A percentile compares a stretch with the other conserved stretches of the same genome.
These are phyloP conservation scores for Himalopsyche japonica DNA, from an alignment of 2,888 invertebrate genomes.

Conservation along the genomic window DNA sequence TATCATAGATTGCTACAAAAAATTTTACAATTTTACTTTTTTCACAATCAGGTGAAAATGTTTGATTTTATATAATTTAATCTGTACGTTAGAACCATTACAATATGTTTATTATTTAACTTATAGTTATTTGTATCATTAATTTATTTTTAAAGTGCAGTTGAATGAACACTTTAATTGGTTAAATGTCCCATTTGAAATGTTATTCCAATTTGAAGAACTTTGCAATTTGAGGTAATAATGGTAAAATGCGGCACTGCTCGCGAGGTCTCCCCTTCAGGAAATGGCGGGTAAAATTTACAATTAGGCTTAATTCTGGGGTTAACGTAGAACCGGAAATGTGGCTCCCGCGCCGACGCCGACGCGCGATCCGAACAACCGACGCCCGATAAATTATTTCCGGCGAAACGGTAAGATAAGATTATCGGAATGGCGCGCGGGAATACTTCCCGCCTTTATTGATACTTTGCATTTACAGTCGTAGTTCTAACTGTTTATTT, in stretches of 20 bases:
- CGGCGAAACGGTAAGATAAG: slow-evolving; percentile 29
- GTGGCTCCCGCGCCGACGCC: slow-evolving; percentile 28
- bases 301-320: slow-evolving; percentile 40
- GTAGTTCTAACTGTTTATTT: background rate
- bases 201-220: background rate
- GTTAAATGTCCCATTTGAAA: too few relatives aligned
- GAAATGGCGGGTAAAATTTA: slow-evolving; percentile 41
- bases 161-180: too few relatives aligned
- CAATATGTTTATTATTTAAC: too few relatives aligned
- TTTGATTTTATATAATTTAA: too few relatives aligned
- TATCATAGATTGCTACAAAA: too few relatives aligned
- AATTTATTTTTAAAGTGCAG: too few relatives aligned
- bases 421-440: slow-evolving; percentile 20
- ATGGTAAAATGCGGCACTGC: background rate
- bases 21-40: too few relatives aligned
- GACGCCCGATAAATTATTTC: slow-evolving; percentile 33
- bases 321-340: slow-evolving; percentile 19
- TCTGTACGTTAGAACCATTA: too few relatives aligned
- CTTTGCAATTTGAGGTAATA: background rate
- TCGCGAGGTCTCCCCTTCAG: slow-evolving; percentile 12
- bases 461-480: background rate
- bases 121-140: too few relatives aligned
- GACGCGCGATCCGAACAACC: slow-evolving; percentile 27
- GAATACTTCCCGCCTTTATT: background rate
- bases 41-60: too few relatives aligned